Evolutionary conservation across 2,797 vertebrate species (phyloP).

Genomic region (Notolabrus celidotus): DNA sequence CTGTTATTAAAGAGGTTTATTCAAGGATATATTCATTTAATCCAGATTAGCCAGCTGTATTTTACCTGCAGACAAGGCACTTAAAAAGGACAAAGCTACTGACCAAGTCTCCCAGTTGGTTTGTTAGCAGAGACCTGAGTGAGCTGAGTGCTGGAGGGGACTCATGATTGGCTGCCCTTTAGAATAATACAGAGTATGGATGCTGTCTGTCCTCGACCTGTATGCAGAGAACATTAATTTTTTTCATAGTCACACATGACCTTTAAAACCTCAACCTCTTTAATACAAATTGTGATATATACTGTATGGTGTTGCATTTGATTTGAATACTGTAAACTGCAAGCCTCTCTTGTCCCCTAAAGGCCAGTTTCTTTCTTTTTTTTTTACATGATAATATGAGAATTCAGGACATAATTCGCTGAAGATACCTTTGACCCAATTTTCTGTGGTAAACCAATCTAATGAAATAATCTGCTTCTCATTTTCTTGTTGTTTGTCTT

Average conservation of each 20-base stretch:
- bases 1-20: no score
- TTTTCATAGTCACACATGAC: slow-evolving; percentile 49
- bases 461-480: background rate
- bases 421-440: background rate
- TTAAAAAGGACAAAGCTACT: background rate
- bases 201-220: slow-evolving; percentile 21
- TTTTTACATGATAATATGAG: background rate
- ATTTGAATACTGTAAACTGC: slow-evolving; percentile 25
- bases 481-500: background rate
- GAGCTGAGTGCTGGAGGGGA: slow-evolving; percentile 25
- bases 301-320: slow-evolving; percentile 14
- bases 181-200: slow-evolving; percentile 32
- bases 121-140: slow-evolving; percentile 32
- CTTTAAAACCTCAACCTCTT: slow-evolving; percentile 51
- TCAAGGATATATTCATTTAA: no score
- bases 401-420: background rate
- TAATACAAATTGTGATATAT: slow-evolving; percentile 38
- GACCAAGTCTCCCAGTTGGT: slow-evolving; percentile 1
- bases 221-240: slow-evolving; percentile 39
- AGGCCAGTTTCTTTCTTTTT: background rate
- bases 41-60: no score
- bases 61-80: background rate
- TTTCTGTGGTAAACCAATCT: background rate
- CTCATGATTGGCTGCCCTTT: slow-evolving; percentile 55
- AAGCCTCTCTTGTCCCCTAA: slow-evolving; percentile 6